Conservation (phyloP, 2,113 vertebrate species). For the Anguilla rostrata region DNA sequence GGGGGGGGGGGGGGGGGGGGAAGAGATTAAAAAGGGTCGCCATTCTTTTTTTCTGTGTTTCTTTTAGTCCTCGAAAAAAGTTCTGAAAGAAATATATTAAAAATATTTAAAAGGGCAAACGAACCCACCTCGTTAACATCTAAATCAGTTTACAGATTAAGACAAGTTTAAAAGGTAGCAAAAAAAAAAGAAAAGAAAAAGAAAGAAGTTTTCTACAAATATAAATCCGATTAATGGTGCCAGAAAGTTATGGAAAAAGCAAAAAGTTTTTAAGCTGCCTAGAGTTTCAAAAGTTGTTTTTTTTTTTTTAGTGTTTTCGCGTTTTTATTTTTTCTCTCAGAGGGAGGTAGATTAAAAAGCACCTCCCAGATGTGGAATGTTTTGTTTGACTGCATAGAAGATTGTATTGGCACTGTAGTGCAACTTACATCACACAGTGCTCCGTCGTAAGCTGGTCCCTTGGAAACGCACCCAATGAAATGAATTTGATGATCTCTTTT, state of each 20-base stretch:
- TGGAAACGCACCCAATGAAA: conserved; percentile 30
- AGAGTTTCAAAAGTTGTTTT: conserved; percentile 47
- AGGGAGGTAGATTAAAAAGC: conserved; percentile 52
- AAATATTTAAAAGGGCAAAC: conserved; percentile 55
- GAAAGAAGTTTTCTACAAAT: conserved; percentile 61
- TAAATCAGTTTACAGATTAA: conserved; percentile 68
- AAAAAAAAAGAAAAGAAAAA: conserved; percentile 61
- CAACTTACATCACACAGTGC: conserved; percentile 60
- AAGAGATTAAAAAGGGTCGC: conserved; percentile 17
- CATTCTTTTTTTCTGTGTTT: conserved; percentile 16
- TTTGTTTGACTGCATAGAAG: conserved; percentile 63
- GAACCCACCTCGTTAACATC: conserved; percentile 46
- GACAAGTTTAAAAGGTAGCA: conserved; percentile 67
- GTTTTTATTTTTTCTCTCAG: conserved; percentile 26
- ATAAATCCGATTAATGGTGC: conserved; percentile 61
- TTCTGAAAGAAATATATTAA: conserved; percentile 43
- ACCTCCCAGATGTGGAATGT: conserved; percentile 73
- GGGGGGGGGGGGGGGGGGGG: not conserved
- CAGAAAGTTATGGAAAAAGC: conserved; percentile 61
- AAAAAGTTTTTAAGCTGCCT: conserved; percentile 83
- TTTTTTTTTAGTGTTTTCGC: conserved; percentile 31
- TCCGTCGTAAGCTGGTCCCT: conserved; percentile 49
- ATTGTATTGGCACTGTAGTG: conserved; percentile 65
- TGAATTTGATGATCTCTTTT: not conserved
- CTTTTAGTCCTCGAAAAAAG: conserved; percentile 29